Evolutionary conservation across 2,888 invertebrate species (phyloP), one percentile per base, ranked within the genome.

Genomic region (Hirtodrosophila histrioides): DNA sequence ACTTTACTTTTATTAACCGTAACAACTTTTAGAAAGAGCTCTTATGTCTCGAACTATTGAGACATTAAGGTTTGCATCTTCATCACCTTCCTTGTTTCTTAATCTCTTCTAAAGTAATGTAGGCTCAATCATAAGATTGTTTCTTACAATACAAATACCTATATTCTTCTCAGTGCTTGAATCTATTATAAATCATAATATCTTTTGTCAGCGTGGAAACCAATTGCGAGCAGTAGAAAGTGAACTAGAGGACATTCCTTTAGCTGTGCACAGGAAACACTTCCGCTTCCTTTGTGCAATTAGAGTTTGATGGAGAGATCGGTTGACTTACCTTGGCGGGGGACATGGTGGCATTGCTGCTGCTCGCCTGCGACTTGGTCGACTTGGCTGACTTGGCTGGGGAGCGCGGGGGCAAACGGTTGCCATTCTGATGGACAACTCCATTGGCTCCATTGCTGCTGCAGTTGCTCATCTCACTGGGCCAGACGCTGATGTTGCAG

Each of bases 361-460:
- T 86, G 71, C 87, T 89, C 40, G 89, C 85, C 51, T 82, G 80
- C 29, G 89, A 86, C 39, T 79, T 79, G 55, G 68, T 48, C 46
- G 89, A 83, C 54, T 85, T 89, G 60, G 66, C 61, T 11, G 88
- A 81, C 43, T 89, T 89, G 50, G 89, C 88, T n/a, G 89, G 89
- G 3, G 89, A 89, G 11, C 89, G 85, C 24, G 90, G 90, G 6
- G 90, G 90, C 74, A 90, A 69, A 43, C 81, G 71, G 66, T 77
- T 86, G 50, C 76, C 85, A 61, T 74, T 69, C 72, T 70, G 45
- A 55, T 76, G 51, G 9, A 10, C 10, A 63, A 17, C 33, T 24
- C 11, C 40, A 12, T 41, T 39, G 11, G 9, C n/a, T n/a, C n/a
- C n/a, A 39, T 45, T 60, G 0, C 62, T 48, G 51, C 33, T 45